A percentile compares a stretch with the other conserved stretches of the same genome.
These are phyloP conservation scores for Pogonognathellus flavescens DNA, from an alignment of 1,140 invertebrate species.

Conservation along the genomic window DNA sequence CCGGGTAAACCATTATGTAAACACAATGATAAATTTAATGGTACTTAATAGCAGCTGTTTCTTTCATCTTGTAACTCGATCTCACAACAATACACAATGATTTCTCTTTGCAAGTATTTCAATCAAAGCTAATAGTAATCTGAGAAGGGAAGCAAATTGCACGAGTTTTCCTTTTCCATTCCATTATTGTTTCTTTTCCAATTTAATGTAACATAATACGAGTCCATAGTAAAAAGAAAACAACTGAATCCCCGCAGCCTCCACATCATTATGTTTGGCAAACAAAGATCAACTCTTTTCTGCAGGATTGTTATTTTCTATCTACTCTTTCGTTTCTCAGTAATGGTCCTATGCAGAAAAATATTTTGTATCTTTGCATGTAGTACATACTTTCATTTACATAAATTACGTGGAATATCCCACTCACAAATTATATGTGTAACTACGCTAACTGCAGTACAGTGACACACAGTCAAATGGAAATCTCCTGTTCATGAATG, in stretches of 20 bases:
- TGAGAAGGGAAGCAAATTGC: not conserved
- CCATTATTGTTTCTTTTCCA: not conserved
- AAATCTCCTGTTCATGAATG: not conserved
- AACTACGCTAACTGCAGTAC: no score
- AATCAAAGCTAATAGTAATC: slow-evolving; percentile 29
- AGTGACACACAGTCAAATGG: not conserved
- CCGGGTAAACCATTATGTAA: no score
- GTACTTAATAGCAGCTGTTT: no score
- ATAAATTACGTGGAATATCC: no score
- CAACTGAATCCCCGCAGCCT: not conserved
- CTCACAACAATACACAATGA: no score
- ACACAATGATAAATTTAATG: no score
- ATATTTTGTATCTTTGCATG: not conserved
- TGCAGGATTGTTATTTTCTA: not conserved
- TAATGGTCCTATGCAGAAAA: not conserved
- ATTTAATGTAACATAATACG: not conserved
- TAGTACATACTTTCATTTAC: not conserved
- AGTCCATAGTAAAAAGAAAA: not conserved
- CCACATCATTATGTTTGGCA: not conserved
- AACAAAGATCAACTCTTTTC: slow-evolving; percentile 19
- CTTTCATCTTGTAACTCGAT: no score
- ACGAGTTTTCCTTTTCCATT: not conserved
- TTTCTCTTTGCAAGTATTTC: not conserved
- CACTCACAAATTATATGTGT: no score
- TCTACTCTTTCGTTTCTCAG: not conserved